phyloP scores from a whole-genome alignment of 2,113 vertebrate species.

The Antigone vipio region DNA sequence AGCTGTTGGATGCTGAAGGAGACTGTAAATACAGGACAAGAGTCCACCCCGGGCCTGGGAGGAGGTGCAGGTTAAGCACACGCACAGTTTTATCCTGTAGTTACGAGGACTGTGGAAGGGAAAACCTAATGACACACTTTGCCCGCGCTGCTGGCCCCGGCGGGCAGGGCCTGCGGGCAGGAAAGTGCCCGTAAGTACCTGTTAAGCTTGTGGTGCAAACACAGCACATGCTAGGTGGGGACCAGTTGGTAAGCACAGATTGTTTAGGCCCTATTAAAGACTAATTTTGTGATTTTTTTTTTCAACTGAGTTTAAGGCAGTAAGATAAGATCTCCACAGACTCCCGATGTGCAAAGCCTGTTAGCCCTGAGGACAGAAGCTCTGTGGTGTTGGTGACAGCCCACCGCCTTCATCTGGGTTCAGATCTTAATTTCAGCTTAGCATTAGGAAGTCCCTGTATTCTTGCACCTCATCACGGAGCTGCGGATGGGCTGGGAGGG shows the following conservation, averaged over 20 bases:
- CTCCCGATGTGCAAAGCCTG: neutral
- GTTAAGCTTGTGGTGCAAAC: neutral
- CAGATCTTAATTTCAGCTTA: neutral
- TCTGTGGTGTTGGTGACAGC: neutral
- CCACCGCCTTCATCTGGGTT: neutral
- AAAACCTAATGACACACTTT: neutral
- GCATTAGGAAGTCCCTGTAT: neutral
- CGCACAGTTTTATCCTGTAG: neutral
- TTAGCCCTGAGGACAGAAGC: neutral
- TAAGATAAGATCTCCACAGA: neutral
- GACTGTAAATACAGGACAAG: neutral
- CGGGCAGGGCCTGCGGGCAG: neutral
- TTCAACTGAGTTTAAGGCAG: neutral
- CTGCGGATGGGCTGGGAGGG: neutral
- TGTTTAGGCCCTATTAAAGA: neutral
- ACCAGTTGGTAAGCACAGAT: neutral
- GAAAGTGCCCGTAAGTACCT: neutral
- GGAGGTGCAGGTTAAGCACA: neutral
- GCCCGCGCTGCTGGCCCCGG: neutral
- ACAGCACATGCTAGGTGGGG: neutral
- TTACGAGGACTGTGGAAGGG: neutral
- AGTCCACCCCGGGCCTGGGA: neutral
- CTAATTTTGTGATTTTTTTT: neutral
- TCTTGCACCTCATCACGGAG: fast-evolving
- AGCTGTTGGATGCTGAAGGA: neutral